phyloP scores from a whole-genome alignment of 35 echinoderm and acorn worm genomes.

The Heliocidaris erythrogramma region DNA sequence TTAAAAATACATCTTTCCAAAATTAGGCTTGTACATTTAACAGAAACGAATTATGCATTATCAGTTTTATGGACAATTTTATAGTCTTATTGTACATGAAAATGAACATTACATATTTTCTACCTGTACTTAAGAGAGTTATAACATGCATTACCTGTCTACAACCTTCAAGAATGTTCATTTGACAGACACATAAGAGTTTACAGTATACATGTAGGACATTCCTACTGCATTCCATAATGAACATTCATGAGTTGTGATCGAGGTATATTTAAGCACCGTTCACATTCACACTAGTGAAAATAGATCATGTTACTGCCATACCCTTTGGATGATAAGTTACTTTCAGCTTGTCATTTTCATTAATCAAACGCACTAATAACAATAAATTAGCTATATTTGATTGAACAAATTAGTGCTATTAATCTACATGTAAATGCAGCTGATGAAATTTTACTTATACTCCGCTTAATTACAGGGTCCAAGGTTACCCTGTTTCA shows the following conservation, averaged over 20 bases:
- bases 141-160: not conserved
- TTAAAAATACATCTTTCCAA: no score
- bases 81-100: no score
- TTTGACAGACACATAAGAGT: not conserved
- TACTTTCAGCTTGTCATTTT: not conserved
- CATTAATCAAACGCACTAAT: not conserved
- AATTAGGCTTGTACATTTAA: no score
- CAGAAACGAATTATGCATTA: no score
- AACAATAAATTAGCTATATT: not conserved
- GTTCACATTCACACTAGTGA: not conserved
- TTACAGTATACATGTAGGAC: not conserved
- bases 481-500: not conserved
- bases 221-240: not conserved
- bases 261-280: not conserved
- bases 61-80: no score
- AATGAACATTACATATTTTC: no score
- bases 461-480: not conserved
- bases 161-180: not conserved
- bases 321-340: no score
- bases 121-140: no score
- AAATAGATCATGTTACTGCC: no score
- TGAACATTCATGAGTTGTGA: conserved; percentile 1
- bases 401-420: not conserved
- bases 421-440: not conserved
- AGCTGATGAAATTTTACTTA: not conserved